These are phyloP conservation scores for Cardinalis cardinalis DNA, from an alignment of 2,113 vertebrate genomes.

Conservation along the genomic window DNA sequence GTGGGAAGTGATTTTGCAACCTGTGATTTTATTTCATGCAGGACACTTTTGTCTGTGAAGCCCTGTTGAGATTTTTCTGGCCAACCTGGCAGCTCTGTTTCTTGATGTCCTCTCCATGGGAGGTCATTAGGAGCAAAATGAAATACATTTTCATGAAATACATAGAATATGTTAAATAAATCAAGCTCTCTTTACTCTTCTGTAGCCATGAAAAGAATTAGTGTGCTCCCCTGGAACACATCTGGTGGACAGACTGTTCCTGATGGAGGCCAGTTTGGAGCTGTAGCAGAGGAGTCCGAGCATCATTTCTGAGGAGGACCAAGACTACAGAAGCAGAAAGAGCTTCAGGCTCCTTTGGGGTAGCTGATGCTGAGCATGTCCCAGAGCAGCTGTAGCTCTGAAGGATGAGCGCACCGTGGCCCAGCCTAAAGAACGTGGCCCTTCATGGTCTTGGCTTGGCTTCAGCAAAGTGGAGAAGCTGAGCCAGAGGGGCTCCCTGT, in stretches of 20 bases:
- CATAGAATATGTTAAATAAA: neutral
- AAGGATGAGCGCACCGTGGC: neutral
- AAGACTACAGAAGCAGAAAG: neutral
- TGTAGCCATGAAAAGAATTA: neutral
- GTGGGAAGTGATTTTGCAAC: neutral
- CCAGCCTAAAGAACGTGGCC: neutral
- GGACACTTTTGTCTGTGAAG: neutral
- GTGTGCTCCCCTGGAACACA: neutral
- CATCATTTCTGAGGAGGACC: neutral
- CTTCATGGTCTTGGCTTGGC: neutral
- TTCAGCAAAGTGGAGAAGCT: neutral
- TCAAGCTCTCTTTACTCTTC: neutral
- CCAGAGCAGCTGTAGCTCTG: neutral
- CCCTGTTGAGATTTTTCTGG: neutral
- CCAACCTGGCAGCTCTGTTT: neutral
- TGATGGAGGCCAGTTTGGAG: neutral
- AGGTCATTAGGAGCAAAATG: neutral
- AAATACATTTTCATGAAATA: neutral
- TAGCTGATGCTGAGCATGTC: neutral
- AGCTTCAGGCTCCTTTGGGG: neutral
- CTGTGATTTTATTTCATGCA: neutral
- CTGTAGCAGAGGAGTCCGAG: neutral
- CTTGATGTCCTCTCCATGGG: neutral
- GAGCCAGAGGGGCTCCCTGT: neutral
- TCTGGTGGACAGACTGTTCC: neutral